A percentile compares a stretch with the other conserved stretches of the same genome.
Conservation (phyloP, 2,888 invertebrate species). For the Hirtodrosophila alboralis region DNA sequence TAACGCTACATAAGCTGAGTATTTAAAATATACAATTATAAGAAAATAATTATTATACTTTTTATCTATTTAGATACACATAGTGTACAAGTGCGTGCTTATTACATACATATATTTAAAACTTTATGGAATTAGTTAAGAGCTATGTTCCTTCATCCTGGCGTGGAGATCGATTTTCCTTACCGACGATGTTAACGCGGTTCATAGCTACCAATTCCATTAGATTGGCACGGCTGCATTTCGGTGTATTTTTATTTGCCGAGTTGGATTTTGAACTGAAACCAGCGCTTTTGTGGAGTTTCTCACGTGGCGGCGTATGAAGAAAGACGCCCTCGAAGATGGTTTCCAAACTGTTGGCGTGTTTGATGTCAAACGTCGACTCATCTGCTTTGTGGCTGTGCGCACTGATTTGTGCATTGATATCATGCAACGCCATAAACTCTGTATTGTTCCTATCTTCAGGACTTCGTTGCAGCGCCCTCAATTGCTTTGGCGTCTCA, state of each 20-base stretch:
- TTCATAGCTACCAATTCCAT: constrained; percentile 75
- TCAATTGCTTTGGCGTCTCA: constrained; percentile 57
- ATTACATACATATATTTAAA: constrained; percentile 15
- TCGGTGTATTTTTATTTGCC: constrained; percentile 46
- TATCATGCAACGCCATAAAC: constrained; percentile 81
- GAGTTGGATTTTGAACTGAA: constrained; percentile 27
- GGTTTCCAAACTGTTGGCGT: constrained; percentile 79
- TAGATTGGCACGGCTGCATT: constrained; percentile 63
- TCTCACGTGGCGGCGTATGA: constrained; percentile 80
- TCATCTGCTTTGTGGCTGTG: constrained; percentile 65
- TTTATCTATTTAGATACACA: constrained; percentile 56
- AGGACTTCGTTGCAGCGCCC: constrained; percentile 23
- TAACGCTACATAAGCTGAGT: constrained; percentile 33
- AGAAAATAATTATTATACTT: constrained; percentile 25
- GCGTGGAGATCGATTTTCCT: constrained; percentile 72
- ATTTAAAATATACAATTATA: constrained; percentile 34
- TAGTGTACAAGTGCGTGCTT: constrained; percentile 46
- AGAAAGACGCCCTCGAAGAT: constrained; percentile 83
- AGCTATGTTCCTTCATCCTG: constrained; percentile 40
- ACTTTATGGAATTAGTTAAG: constrained; percentile 46
- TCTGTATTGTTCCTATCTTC: constrained; percentile 67
- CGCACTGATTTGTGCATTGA: constrained; percentile 82
- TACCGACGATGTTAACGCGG: constrained; percentile 63
- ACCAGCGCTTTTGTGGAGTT: constrained; percentile 26
- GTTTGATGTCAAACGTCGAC: constrained; percentile 46